Conservation (phyloP, 2,888 invertebrate genomes). For the Eristalis pertinax region DNA sequence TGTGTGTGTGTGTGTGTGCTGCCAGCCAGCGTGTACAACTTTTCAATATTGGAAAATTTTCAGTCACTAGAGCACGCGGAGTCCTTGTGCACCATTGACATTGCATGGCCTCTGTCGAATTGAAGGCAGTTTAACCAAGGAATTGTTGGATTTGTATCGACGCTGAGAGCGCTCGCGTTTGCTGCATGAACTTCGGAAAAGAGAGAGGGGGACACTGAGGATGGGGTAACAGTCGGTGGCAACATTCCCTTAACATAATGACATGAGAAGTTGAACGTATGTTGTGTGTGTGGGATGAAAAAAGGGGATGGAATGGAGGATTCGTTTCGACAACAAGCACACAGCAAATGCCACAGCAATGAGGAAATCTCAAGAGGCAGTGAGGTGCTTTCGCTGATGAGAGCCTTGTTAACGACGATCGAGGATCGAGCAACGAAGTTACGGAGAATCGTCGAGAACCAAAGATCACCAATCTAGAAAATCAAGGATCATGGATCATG, state of each 20-base stretch:
- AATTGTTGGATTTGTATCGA: conserved; percentile 27
- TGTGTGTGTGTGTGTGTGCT: background rate
- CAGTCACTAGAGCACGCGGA: background rate
- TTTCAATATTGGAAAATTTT: conserved; percentile 45
- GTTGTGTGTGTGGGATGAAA: too few species aligned
- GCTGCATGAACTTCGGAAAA: background rate
- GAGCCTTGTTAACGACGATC: too few species aligned
- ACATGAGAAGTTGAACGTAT: background rate
- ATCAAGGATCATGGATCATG: too few species aligned
- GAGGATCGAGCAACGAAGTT: too few species aligned
- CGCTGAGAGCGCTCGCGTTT: background rate
- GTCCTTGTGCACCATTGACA: conserved; percentile 45
- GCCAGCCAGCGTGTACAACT: conserved; percentile 11
- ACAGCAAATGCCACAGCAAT: too few species aligned
- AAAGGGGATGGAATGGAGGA: too few species aligned
- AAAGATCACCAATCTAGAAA: too few species aligned
- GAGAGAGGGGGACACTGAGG: background rate
- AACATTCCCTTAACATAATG: background rate
- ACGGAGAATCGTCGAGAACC: too few species aligned
- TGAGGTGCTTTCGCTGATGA: too few species aligned
- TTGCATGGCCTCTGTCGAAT: background rate
- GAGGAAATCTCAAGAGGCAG: too few species aligned
- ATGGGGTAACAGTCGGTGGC: background rate
- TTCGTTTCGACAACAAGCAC: too few species aligned
- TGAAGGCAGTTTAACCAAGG: conserved; percentile 7